phyloP scores from a whole-genome alignment of 2,113 vertebrate species.

The Elanus axillaris region DNA sequence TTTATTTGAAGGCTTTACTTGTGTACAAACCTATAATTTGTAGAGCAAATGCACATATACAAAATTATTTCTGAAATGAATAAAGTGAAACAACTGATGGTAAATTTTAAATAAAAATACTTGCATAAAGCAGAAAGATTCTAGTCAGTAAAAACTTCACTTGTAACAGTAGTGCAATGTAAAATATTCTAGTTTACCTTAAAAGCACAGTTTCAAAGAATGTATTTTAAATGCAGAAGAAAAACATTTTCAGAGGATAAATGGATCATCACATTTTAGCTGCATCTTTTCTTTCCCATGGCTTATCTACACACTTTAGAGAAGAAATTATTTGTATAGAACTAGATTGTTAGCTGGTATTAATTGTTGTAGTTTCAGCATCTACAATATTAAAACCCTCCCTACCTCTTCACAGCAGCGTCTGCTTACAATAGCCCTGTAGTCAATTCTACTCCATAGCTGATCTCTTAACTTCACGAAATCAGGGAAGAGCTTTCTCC shows the following conservation, averaged over 20 bases:
- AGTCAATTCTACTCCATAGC: slow-evolving; percentile 89
- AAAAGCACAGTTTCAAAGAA: neutral
- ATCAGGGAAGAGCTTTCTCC: slow-evolving; percentile 85
- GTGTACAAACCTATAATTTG: neutral
- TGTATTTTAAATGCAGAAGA: neutral
- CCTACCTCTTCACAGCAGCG: slow-evolving; percentile 95
- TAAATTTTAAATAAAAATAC: neutral
- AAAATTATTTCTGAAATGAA: neutral
- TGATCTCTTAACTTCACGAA: slow-evolving; percentile 89
- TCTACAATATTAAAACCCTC: neutral
- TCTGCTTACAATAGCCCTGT: slow-evolving; percentile 91
- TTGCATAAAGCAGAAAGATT: neutral
- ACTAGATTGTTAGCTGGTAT: neutral
- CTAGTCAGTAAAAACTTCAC: neutral
- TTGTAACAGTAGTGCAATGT: neutral
- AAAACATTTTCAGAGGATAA: neutral
- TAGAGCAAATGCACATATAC: neutral
- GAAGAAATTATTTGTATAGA: neutral
- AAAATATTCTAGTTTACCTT: neutral
- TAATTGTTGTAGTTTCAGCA: neutral
- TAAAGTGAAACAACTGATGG: neutral
- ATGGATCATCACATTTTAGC: neutral
- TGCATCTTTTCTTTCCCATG: neutral
- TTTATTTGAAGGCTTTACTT: neutral
- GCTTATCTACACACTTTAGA: neutral